A percentile compares a stretch with the other conserved stretches of the same genome.
Conservation (phyloP, 2,113 vertebrate species). For the Cynocephalus volans region DNA sequence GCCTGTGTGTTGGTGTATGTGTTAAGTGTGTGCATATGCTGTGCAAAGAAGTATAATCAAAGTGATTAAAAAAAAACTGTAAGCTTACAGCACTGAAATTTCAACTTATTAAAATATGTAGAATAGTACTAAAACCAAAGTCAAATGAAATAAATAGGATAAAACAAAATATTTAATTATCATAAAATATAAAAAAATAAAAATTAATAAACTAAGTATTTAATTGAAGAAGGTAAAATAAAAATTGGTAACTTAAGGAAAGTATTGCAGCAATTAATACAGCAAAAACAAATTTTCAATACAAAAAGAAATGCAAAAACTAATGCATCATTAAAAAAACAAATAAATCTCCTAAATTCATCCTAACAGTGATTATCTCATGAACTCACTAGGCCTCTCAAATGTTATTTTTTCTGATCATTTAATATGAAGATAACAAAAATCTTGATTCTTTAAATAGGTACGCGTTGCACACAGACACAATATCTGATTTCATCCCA, state of each 20-base stretch:
- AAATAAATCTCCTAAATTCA: not conserved
- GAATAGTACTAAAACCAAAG: not conserved
- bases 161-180: not conserved
- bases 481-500: not conserved
- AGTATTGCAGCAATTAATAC: not conserved
- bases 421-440: not conserved
- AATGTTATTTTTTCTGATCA: not conserved
- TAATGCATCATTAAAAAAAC: not conserved
- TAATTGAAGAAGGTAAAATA: not conserved
- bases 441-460: not conserved
- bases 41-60: not conserved
- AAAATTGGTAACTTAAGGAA: not conserved
- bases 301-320: not conserved
- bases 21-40: too few relatives aligned
- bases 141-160: not conserved
- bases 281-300: not conserved
- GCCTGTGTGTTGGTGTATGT: not conserved
- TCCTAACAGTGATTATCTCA: not conserved
- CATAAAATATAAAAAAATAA: not conserved
- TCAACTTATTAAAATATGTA: not conserved
- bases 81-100: not conserved
- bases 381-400: not conserved
- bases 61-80: not conserved
- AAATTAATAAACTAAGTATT: not conserved
- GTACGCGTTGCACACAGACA: not conserved